Evolutionary conservation across 2,113 vertebrate species (phyloP), one percentile per base, ranked within the genome.

Genomic region (Myanophis thanlyinensis): DNA sequence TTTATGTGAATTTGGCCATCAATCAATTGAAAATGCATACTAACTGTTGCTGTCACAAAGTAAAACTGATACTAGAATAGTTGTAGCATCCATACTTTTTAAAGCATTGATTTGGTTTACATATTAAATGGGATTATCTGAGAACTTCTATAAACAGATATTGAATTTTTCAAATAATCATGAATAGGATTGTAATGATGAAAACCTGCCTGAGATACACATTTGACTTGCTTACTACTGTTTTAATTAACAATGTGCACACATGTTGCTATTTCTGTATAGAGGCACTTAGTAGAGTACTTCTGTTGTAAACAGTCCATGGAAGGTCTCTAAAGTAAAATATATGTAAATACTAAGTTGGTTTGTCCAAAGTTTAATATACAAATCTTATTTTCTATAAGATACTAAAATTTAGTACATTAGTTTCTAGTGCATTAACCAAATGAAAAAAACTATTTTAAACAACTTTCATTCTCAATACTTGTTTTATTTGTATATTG

Each of bases 381-480:
- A 93, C 80, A 93, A 86, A 90, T 62, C 22, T 59, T 90, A 62
- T 86, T 62, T 93, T 90, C 80, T 93, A 46, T 86, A 93, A 86
- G 80, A 90, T 80, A 90, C 88, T 86, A 89, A 44, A 44, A 88
- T 89, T 88, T 88, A 88, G 87, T 84, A 80, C 46, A 88, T 89
- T 92, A 80, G 49, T 54, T 30, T 46, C 59, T 46, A 92, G 35
- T 67, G 35, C 20, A 87, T 93, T 89, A 85, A 53, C 59, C 59
- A 88, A 88, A 56, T 49, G 3, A 80, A 11, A 93, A 95, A 93
- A 67, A 94, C 54, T 92, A 89, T 94, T 88, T 92, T 89, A 89
- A 92, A 89, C 91, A 8, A 96, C 30, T 93, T 25, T 92, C 85
- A 95, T 88, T 92, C 89, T 94, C 93, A 96, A 91, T 93, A 92